Conservation (phyloP, 2,113 vertebrate genomes). For the Epinephelus moara region DNA sequence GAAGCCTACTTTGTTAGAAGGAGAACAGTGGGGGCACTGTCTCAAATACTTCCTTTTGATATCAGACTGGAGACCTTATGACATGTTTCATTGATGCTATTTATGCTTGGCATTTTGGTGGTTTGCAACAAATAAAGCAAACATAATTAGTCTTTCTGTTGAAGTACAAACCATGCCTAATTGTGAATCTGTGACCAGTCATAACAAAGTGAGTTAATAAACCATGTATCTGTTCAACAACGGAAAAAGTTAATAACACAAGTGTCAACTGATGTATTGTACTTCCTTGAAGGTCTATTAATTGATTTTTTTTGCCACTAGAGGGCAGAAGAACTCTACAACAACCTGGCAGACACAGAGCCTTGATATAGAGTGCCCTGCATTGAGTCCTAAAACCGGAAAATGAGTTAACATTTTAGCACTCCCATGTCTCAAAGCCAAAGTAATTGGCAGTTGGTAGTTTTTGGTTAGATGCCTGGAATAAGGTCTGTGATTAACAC, state of each 20-base stretch:
- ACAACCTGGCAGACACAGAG: not conserved
- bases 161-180: not conserved
- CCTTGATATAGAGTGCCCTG: not conserved
- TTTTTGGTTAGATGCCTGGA: too few relatives aligned
- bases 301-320: not conserved
- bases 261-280: not conserved
- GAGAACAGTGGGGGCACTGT: constrained; percentile 20
- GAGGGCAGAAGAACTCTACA: not conserved
- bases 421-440: too few relatives aligned
- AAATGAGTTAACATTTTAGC: too few relatives aligned
- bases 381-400: too few relatives aligned
- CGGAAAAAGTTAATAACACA: not conserved
- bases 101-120: not conserved
- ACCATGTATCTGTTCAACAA: not conserved
- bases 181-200: constrained; percentile 19
- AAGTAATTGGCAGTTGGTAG: too few relatives aligned
- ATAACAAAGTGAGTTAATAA: not conserved
- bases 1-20: not conserved
- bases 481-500: too few relatives aligned
- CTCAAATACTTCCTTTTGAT: constrained; percentile 7
- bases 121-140: not conserved
- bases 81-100: constrained; percentile 13
- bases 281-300: not conserved
- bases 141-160: not conserved
- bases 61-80: constrained; percentile 35